Evolutionary conservation across 37 sponge, comb jelly and placozoan species (phyloP).

Genomic region (Petrosia ficiformis): DNA sequence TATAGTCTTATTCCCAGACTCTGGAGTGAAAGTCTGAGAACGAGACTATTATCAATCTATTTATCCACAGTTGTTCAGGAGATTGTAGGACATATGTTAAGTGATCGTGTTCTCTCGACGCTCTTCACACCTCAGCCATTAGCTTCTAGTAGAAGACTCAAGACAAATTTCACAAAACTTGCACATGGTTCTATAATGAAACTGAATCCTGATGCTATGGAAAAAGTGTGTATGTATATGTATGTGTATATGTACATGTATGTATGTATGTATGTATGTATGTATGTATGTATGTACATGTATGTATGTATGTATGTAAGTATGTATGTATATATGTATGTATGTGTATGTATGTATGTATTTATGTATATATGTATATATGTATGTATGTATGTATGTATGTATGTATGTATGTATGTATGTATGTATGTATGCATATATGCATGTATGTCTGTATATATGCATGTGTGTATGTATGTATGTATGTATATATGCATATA

Average conservation of each 20-base stretch:
- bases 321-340: not conserved
- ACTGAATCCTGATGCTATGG: slow-evolving; percentile 83
- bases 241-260: not conserved
- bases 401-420: too few species aligned
- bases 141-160: slow-evolving; percentile 52
- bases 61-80: slow-evolving; percentile 69
- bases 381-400: too few species aligned
- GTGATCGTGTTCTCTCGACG: slow-evolving; percentile 56
- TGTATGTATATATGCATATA: too few species aligned
- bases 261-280: not conserved
- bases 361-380: too few species aligned
- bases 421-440: too few species aligned
- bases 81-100: slow-evolving; percentile 81
- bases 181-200: slow-evolving; percentile 96
- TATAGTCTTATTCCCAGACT: too few species aligned
- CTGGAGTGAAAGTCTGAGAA: too few species aligned
- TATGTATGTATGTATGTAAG: not conserved
- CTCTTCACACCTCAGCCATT: slow-evolving; percentile 80
- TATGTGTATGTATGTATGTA: too few species aligned
- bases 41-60: too few species aligned
- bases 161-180: slow-evolving; percentile 70
- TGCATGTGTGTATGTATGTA: too few species aligned
- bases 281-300: not conserved
- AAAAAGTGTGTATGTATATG: slow-evolving; percentile 50
- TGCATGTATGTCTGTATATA: too few species aligned